Conservation (phyloP, 2,797 vertebrate species). For the Hoplostethus mediterraneus region DNA sequence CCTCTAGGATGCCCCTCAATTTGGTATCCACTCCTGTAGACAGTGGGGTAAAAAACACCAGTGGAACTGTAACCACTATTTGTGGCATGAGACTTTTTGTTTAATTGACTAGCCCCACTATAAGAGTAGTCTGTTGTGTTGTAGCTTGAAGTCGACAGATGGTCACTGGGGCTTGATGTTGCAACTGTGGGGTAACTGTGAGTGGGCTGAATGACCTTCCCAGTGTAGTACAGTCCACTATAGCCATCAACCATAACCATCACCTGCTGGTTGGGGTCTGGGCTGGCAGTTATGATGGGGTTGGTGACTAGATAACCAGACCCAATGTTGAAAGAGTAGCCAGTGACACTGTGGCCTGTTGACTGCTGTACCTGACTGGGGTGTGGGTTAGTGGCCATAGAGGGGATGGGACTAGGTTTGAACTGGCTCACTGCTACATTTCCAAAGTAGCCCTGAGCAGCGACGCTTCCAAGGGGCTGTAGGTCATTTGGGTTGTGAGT, state of each 20-base stretch:
- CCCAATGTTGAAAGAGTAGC: too few relatives aligned
- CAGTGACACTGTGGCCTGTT: background rate
- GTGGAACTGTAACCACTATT: background rate
- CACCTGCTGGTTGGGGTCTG: background rate
- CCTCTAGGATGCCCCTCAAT: too few relatives aligned
- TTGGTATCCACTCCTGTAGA: background rate
- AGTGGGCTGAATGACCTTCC: background rate
- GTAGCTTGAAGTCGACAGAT: background rate
- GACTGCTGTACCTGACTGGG: background rate
- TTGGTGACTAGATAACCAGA: slow-evolving; percentile 2
- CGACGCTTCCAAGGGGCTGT: background rate
- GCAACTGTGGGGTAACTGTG: background rate
- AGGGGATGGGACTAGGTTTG: background rate
- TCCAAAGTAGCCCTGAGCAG: background rate
- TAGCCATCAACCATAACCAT: background rate
- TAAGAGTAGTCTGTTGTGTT: background rate
- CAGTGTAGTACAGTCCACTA: background rate
- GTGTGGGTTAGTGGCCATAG: background rate
- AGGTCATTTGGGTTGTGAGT: background rate
- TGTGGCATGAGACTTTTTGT: background rate
- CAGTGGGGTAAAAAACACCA: too few relatives aligned
- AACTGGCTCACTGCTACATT: background rate
- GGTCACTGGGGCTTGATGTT: background rate
- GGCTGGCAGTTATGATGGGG: background rate
- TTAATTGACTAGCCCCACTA: background rate